phyloP scores from a whole-genome alignment of 2,113 vertebrate species.

The Limnothrissa miodon region DNA sequence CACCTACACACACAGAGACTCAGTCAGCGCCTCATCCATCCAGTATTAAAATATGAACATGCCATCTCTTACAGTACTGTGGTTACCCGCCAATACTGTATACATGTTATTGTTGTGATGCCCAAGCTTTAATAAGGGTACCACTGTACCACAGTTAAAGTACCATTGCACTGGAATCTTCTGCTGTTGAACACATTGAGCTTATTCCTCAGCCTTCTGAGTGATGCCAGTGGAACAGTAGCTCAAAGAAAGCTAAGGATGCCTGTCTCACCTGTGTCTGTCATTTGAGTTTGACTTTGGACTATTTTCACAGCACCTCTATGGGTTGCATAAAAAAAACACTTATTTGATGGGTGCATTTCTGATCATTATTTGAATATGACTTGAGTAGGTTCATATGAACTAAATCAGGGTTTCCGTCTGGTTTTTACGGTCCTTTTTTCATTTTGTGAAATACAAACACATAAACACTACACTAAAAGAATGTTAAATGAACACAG shows the following conservation, averaged over 20 bases:
- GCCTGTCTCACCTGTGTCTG: not conserved
- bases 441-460: not conserved
- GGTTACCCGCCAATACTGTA: not conserved
- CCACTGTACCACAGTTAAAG: not conserved
- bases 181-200: not conserved
- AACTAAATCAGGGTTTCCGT: not conserved
- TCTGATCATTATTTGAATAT: not conserved
- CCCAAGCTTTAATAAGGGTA: not conserved
- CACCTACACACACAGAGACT: not conserved
- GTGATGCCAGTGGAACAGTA: no score
- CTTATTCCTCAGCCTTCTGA: not conserved
- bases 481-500: not conserved
- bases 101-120: not conserved
- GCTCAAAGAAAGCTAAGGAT: not conserved
- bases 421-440: no score
- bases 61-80: not conserved
- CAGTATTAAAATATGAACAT: not conserved
- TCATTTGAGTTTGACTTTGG: not conserved
- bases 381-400: not conserved
- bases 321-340: not conserved
- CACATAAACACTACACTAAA: slow-evolving; percentile 12
- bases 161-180: not conserved
- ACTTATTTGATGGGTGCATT: not conserved
- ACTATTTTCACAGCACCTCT: not conserved
- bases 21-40: not conserved